These are phyloP conservation scores for Galerucella pusilla DNA, from an alignment of 2,888 invertebrate species.

Conservation along the genomic window DNA sequence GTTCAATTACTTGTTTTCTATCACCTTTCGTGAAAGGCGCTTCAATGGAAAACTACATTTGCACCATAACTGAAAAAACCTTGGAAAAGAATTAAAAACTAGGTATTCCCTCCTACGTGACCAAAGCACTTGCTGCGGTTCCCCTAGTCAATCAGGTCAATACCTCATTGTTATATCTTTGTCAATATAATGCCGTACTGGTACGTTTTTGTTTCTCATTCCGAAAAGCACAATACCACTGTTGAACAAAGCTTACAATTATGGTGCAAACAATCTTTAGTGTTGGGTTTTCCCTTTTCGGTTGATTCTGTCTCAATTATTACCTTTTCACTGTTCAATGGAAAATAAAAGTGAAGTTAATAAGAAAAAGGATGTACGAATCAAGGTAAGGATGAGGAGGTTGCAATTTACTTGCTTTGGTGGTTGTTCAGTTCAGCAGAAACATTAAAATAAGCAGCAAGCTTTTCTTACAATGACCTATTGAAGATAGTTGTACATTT, in stretches of 20 bases:
- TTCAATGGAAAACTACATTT: not conserved
- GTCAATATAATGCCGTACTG: too few relatives aligned
- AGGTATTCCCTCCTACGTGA: too few relatives aligned
- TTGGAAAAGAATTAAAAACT: too few relatives aligned
- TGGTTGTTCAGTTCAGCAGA: not conserved
- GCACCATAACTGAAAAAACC: not conserved
- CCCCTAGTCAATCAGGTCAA: too few relatives aligned
- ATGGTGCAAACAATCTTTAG: conserved; percentile 15
- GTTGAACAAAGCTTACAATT: not conserved
- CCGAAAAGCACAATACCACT: too few relatives aligned
- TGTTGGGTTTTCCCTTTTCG: conserved; percentile 15
- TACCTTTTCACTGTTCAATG: conserved; percentile 20
- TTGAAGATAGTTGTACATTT: too few relatives aligned
- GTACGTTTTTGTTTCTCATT: too few relatives aligned
- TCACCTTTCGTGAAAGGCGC: conserved; percentile 27
- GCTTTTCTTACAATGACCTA: too few relatives aligned
- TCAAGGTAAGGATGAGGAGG: not conserved
- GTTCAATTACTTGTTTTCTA: conserved; percentile 49
- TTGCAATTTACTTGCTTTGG: not conserved
- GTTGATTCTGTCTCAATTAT: conserved; percentile 25
- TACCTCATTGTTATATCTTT: too few relatives aligned
- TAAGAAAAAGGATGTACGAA: conserved; percentile 14
- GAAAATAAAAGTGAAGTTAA: conserved; percentile 18
- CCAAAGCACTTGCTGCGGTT: too few relatives aligned
- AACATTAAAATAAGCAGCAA: not conserved